phyloP scores from a whole-genome alignment of 2,888 invertebrate genomes.

The Dasysyrphus albostriatus region DNA sequence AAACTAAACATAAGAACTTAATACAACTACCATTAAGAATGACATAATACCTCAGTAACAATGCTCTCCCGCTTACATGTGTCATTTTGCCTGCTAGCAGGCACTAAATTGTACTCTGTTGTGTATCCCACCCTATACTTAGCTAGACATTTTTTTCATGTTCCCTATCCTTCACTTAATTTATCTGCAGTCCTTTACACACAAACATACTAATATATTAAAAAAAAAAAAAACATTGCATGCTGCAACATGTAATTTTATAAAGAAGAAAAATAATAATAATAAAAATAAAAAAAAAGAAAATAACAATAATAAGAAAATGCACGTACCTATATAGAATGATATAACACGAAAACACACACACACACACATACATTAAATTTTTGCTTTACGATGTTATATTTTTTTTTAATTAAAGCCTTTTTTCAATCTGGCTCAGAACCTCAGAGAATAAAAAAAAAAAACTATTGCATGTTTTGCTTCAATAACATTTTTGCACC shows the following conservation, averaged over 20 bases:
- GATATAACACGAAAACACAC: constrained; percentile 12
- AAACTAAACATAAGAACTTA: neutral
- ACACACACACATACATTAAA: neutral
- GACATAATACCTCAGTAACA: constrained; percentile 43
- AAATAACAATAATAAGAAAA: constrained; percentile 45
- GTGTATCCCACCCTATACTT: constrained; percentile 62
- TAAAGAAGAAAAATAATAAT: constrained; percentile 45
- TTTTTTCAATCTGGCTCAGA: constrained; percentile 41
- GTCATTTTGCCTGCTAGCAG: constrained; percentile 67
- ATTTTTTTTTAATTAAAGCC: constrained; percentile 62
- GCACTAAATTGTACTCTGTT: constrained; percentile 62
- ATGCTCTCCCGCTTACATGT: constrained; percentile 54
- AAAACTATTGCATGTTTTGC: constrained; percentile 72
- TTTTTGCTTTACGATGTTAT: neutral
- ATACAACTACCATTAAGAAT: constrained; percentile 37
- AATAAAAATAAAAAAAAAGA: constrained; percentile 16
- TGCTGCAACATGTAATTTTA: constrained; percentile 67
- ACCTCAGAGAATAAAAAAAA: constrained; percentile 14
- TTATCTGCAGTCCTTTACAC: constrained; percentile 69
- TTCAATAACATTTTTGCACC: constrained; percentile 69
- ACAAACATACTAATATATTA: neutral
- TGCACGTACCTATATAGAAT: constrained; percentile 18
- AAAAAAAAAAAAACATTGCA: constrained; percentile 69
- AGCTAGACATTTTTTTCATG: constrained; percentile 38
- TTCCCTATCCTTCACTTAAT: constrained; percentile 63